Conservation (phyloP, 2,888 invertebrate genomes). For the Panorpa germanica region DNA sequence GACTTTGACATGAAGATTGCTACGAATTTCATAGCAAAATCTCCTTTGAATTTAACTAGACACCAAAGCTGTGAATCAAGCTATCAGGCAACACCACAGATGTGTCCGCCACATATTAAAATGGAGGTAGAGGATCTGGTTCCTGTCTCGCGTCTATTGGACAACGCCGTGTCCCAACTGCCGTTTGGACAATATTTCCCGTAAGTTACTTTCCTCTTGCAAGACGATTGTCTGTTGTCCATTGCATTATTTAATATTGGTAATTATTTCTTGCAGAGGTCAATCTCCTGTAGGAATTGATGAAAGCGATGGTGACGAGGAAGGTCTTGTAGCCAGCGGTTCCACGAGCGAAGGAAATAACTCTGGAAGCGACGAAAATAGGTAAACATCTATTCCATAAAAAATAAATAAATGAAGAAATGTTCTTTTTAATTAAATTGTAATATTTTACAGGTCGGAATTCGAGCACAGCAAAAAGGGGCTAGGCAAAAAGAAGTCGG, state of each 20-base stretch:
- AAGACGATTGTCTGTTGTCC: constrained; percentile 1
- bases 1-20: constrained; percentile 33
- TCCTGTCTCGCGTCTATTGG: constrained; percentile 53
- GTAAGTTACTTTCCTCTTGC: constrained; percentile 13
- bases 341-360: constrained; percentile 66
- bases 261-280: constrained; percentile 2
- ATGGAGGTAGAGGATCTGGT: constrained; percentile 50
- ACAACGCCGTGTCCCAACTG: constrained; percentile 46
- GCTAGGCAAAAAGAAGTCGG: constrained; percentile 71
- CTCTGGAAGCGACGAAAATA: constrained; percentile 67
- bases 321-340: constrained; percentile 60
- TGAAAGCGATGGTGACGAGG: constrained; percentile 48
- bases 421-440: constrained; percentile 6
- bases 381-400: constrained; percentile 25
- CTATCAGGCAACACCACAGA: constrained; percentile 1
- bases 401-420: not conserved
- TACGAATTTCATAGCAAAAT: constrained; percentile 35
- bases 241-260: constrained; percentile 3
- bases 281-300: constrained; percentile 18
- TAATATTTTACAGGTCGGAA: constrained; percentile 36
- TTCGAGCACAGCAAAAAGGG: constrained; percentile 33
- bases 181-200: constrained; percentile 46
- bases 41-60: constrained; percentile 13
- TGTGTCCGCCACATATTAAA: constrained; percentile 21
- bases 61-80: too few species aligned